Base-by-base conservation (phyloP, 2,113 vertebrate genomes). In the Varanus komodoensis region DNA sequence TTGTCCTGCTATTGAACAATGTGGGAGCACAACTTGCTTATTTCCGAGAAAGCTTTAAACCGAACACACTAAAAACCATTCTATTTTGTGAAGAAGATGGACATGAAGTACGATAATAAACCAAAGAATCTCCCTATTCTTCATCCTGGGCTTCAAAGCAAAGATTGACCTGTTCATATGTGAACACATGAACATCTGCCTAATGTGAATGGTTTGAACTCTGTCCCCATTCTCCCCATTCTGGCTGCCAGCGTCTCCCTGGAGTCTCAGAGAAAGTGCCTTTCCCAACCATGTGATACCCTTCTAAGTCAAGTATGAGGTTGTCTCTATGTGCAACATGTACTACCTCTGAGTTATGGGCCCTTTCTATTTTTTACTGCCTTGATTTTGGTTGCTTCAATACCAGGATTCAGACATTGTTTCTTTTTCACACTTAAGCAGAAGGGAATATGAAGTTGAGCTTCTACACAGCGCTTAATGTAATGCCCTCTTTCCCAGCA, bases 31-130 rank as follows among this genome's bases (percentile, higher is more conserved):
- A 87, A 67, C 87, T 77, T 73, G 32, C 57, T 88, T 93, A 92
- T 75, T 83, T 92, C 69, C 52, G 84, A 93, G 89, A 48, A 79
- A 84, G 75, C 87, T 90, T 86, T 79, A 91, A 92, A 90, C 75
- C 32, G 87, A 89, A 61, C 23, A 93, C 77, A 73, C 17, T 92
- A 3, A 48, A 87, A 77, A n/a, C 7, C 84, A 91, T 95, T 93
- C 86, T n/a, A 57, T 90, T 95, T 94, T 80, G 82, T 90, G 86
- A 57, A 52, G 64, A 71, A 69, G 44, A 64, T 81, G 64, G 38
- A n/a, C n/a, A 69, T 32, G 75, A 9, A 69, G 34, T 90, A 69
- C 48, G 44, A 38, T 82, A 87, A 11, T 54, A 69, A 91, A 75
- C 29, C 48, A 52, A 64, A 38, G 32, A 61, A 32, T 52, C 19